These are phyloP conservation scores for Hirudo medicinalis DNA, from an alignment of 1,140 invertebrate species.

Conservation along the genomic window DNA sequence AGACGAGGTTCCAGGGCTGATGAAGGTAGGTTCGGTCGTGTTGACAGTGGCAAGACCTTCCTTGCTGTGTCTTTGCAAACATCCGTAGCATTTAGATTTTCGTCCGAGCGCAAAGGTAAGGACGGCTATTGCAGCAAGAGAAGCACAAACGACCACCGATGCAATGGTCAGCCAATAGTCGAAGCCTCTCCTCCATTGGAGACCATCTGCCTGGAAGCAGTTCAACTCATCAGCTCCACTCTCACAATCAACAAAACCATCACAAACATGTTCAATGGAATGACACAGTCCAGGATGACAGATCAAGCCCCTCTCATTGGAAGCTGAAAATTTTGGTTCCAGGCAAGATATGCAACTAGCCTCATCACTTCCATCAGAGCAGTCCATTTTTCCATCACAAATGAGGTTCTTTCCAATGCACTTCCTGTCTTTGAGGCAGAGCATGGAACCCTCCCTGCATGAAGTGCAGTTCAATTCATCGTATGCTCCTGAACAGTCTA, in stretches of 20 bases:
- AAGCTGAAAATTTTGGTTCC: not conserved
- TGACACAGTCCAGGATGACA: not conserved
- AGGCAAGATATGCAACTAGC: slow-evolving; percentile 36
- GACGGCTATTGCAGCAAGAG: not conserved
- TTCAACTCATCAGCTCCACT: not conserved
- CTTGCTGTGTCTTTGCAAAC: not conserved
- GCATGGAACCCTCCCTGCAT: not conserved
- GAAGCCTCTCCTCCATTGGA: not conserved
- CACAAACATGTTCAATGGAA: not conserved
- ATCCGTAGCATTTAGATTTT: not conserved
- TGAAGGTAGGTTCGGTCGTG: not conserved
- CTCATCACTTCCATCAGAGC: slow-evolving; percentile 84
- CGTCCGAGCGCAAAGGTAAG: not conserved
- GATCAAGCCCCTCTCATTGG: not conserved
- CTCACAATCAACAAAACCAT: slow-evolving; percentile 7
- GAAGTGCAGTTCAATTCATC: slow-evolving; percentile 68
- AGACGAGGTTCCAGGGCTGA: not conserved
- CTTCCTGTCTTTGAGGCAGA: slow-evolving; percentile 18
- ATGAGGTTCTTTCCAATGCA: slow-evolving; percentile 69
- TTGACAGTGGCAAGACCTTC: not conserved
- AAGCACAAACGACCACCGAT: not conserved
- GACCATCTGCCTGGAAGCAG: not conserved
- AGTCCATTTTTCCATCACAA: slow-evolving; percentile 83
- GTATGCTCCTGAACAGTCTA: slow-evolving; percentile 61
- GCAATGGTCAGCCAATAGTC: slow-evolving; percentile 1